Evolutionary conservation across 2,888 invertebrate species (phyloP), one percentile per base, ranked within the genome.

Genomic region (Epicampocera succincta): DNA sequence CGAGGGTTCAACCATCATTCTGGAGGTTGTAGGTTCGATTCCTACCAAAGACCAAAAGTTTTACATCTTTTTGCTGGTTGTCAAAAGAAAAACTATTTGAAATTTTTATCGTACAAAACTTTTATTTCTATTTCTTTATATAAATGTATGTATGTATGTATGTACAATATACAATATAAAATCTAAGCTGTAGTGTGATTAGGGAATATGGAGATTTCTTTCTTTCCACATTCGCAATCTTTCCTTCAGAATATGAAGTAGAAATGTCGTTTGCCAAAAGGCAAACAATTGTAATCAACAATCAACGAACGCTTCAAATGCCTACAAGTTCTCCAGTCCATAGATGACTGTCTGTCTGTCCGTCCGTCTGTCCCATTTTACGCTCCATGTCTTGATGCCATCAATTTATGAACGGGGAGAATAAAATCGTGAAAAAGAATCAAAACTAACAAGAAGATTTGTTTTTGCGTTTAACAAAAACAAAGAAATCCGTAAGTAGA

Each of bases 231-330:
- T 11, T 2, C 3, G 42, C 6, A 61, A 9, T 44, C 11, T 42
- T 17, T 65, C 3, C 6, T 46, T 48, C 9, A 38, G 56, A 50
- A 66, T 76, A 66, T 40, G 29, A 77, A 77, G 72, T 50, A 50
- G 68, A 72, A 81, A 72, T 81, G 80, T 81, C 76, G 61, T 81
- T 81, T 73, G 81, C 81, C 81, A 81, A 81, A 76, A 81, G 81
- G 76, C 81, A 81, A 81, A 81, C 81, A 81, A 81, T 81, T 79
- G 76, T 58, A 81, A 81, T 81, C 81, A 81, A 77, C 81, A 81
- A 81, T 76, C 80, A 81, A 56, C 60, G 48, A 71, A 75, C 38
- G 54, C 17, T 48, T 76, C 72, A 56, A 72, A 66, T 80, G 58
- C 71, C 71, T 71, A 63, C 19, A 61, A 33, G 38, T 76, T 73